Evolutionary conservation across 2,113 vertebrate species (phyloP).

Genomic region (Ailuropoda melanoleuca): DNA sequence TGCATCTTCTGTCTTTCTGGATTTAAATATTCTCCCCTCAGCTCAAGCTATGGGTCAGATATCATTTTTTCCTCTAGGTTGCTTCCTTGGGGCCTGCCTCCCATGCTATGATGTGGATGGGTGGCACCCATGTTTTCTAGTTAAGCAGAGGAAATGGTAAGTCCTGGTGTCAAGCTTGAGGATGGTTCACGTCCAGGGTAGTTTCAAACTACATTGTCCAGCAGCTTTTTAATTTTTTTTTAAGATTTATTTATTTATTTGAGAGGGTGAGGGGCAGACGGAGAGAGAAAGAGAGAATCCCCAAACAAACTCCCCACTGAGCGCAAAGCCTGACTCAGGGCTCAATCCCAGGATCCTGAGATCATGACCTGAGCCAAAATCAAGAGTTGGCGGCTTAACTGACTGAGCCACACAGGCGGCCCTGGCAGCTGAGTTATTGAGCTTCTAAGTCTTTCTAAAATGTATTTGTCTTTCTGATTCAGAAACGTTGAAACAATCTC

Average conservation of each 20-base stretch:
- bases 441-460: neutral
- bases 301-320: neutral
- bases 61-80: neutral
- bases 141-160: conserved; percentile 23
- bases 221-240: neutral
- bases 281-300: neutral
- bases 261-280: neutral
- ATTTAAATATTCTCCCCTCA: conserved; percentile 19
- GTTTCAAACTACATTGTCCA: neutral
- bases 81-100: neutral
- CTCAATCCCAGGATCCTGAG: neutral
- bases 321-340: neutral
- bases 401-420: neutral
- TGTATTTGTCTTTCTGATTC: conserved; percentile 16
- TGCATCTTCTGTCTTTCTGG: neutral
- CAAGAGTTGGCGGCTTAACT: neutral
- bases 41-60: neutral
- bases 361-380: neutral
- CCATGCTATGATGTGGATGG: neutral
- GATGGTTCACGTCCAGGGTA: neutral
- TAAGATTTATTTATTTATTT: neutral
- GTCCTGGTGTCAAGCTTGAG: neutral
- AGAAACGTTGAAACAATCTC: conserved; percentile 10
- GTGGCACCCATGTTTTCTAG: neutral
- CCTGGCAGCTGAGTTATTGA: neutral